Percentiles rank a stretch among this genome's conserved stretches.
Evolutionary conservation across 2,113 vertebrate species (phyloP).

Genomic region (Gymnobelideus leadbeateri): DNA sequence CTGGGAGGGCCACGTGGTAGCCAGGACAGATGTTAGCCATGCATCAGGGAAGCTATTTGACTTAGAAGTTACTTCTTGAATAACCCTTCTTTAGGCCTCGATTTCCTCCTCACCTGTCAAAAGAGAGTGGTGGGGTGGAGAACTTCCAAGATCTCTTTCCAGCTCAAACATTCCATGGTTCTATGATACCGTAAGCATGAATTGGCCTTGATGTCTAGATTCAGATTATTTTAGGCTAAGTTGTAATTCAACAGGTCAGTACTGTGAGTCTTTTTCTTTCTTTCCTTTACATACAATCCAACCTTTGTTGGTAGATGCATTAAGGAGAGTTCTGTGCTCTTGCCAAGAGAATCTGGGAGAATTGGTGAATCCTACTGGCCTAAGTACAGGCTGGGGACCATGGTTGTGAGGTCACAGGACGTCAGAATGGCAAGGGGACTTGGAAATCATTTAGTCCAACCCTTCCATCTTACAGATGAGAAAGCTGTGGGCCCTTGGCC

Average conservation of each 20-base stretch:
- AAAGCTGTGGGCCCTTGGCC: not conserved
- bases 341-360: not conserved
- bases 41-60: no score
- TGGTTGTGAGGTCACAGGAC: not conserved
- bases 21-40: no score
- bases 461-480: not conserved
- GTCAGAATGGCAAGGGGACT: not conserved
- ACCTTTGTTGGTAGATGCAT: not conserved
- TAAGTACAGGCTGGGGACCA: not conserved
- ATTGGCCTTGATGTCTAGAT: not conserved
- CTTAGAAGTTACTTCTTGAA: no score
- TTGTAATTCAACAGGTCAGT: not conserved
- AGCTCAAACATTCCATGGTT: no score
- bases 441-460: not conserved
- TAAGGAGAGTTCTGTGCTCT: not conserved
- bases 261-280: not conserved
- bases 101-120: not conserved
- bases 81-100: not conserved
- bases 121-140: not conserved
- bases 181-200: not conserved
- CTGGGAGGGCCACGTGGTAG: no score
- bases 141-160: not conserved
- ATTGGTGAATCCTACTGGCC: not conserved
- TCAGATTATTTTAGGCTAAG: not conserved
- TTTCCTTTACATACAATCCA: not conserved